Base-by-base conservation (phyloP, 1,140 invertebrate species). In the Procambarus virginalis region DNA sequence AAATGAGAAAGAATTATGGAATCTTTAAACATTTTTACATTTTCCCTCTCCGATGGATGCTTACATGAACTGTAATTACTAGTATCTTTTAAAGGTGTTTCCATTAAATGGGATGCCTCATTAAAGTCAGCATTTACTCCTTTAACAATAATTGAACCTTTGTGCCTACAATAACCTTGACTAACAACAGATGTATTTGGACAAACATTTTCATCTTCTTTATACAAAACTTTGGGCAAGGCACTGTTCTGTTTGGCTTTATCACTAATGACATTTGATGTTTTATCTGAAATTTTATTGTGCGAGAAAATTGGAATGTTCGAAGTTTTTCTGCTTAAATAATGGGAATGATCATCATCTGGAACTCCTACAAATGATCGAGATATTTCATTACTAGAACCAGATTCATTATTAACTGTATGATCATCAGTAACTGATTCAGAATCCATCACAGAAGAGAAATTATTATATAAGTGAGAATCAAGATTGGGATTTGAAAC, bases 91-190 rank as follows among this genome's bases (percentile, higher is more conserved):
- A 76, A 68, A n/a, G n/a, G n/a, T 49, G 77, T 70, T 70, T 81
- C 58, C 20, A 48, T 22, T 34, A 22, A n/a, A 34, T 70, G 68
- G n/a, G 68, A 34, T 10, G 10, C 20, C n/a, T 70, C 22, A 70
- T 70, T 70, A n/a, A 48, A 70, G 22, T 88, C 77, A 48, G 60
- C 51, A 48, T 60, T 55, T 45, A 75, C 17, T 9, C 77, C 77
- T 70, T 88, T 88, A n/a, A 88, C 86, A 22, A 88, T 78, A 45
- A 88, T 81, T 68, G 86, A 48, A 6, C 86, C 86, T 73, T 75
- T 88, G 10, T 88, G 86, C 12, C 64, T 55, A 82, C 22, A 73
- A 64, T 81, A 80, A n/a, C 78, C 78, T 49, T 81, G 86, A 58
- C 64, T 81, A 17, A 49, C 34, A n/a, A 88, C 77, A n/a, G 60